phyloP scores from a whole-genome alignment of 1,140 invertebrate genomes.

The Sminthurinus signatus region DNA sequence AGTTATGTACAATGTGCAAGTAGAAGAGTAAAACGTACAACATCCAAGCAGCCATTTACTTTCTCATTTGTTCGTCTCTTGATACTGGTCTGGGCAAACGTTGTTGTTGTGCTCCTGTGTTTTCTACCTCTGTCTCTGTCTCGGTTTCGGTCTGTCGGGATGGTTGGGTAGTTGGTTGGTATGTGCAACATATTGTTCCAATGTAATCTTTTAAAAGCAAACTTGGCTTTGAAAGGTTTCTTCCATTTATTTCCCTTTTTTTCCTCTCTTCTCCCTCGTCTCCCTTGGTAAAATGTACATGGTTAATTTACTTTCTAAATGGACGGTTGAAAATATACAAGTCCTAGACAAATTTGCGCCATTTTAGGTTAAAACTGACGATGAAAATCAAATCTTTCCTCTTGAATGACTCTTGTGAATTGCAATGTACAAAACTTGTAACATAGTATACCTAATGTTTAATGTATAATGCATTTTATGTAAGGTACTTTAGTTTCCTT shows the following conservation, averaged over 20 bases:
- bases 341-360: not conserved
- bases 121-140: not conserved
- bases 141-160: not conserved
- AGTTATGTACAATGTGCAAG: not conserved
- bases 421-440: no score
- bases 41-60: not conserved
- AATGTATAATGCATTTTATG: no score
- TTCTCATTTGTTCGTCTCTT: not conserved
- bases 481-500: no score
- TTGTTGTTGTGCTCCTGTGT: not conserved
- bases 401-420: no score
- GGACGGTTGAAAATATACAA: conserved; percentile 6
- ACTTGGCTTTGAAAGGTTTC: not conserved
- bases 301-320: conserved; percentile 8
- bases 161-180: not conserved
- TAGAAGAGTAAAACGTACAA: no score
- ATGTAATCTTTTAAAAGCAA: not conserved
- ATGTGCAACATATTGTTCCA: not conserved
- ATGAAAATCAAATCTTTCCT: no score
- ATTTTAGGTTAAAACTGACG: not conserved
- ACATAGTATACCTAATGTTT: no score
- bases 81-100: no score
- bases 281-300: not conserved
- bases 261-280: not conserved
- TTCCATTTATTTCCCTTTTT: not conserved